Evolutionary conservation across 2,113 vertebrate species (phyloP).

Genomic region (Australoheros scitulus): DNA sequence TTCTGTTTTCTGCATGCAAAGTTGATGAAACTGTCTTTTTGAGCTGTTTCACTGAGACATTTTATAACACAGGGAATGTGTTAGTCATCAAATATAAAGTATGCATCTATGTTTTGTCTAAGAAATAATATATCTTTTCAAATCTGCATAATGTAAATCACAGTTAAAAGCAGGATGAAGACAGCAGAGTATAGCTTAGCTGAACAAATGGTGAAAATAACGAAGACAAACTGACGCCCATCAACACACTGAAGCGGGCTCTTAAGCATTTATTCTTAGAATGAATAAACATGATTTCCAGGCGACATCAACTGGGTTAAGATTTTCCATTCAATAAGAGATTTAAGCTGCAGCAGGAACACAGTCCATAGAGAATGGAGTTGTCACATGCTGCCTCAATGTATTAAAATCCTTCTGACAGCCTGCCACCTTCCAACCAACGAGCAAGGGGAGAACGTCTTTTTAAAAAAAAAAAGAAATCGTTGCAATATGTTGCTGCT

Average conservation of each 20-base stretch:
- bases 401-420: constrained; percentile 69
- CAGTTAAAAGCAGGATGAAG: background rate
- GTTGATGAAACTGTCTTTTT: background rate
- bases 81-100: constrained; percentile 28
- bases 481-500: constrained; percentile 34
- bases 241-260: constrained; percentile 37
- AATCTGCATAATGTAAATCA: constrained; percentile 46
- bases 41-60: background rate
- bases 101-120: constrained; percentile 14
- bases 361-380: constrained; percentile 65
- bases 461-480: background rate
- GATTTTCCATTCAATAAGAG: constrained; percentile 66
- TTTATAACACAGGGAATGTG: background rate
- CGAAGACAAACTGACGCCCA: constrained; percentile 7
- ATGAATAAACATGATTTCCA: constrained; percentile 68
- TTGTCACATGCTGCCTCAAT: constrained; percentile 65
- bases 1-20: background rate
- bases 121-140: constrained; percentile 20
- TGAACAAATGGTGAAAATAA: constrained; percentile 28
- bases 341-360: constrained; percentile 57
- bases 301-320: constrained; percentile 61
- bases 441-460: constrained; percentile 17
- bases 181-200: constrained; percentile 18
- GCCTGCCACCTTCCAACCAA: constrained; percentile 54
- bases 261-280: constrained; percentile 69